Percentiles rank a stretch among this genome's conserved stretches.
Conservation (phyloP, 2,797 vertebrate species). For the Morelia viridis region DNA sequence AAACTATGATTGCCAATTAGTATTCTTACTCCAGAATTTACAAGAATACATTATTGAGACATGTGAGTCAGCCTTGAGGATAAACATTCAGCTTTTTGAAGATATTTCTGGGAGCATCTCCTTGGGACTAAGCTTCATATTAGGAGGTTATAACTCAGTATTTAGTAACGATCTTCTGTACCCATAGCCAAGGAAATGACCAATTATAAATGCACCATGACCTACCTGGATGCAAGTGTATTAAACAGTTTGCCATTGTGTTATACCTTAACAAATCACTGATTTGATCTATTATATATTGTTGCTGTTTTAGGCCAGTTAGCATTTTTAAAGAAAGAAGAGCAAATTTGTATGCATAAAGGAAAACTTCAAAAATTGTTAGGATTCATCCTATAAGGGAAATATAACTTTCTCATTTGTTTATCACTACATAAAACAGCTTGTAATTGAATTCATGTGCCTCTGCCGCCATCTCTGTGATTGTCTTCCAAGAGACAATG, state of each 20-base stretch:
- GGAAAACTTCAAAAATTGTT: not conserved
- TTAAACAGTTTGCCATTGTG: constrained; percentile 11
- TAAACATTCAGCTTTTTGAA: constrained; percentile 10
- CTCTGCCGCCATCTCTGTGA: constrained; percentile 31
- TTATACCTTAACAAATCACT: rapidly evolving
- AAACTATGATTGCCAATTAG: not conserved
- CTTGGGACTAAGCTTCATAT: constrained; percentile 28
- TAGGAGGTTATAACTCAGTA: not conserved
- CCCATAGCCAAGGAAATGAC: constrained; percentile 12
- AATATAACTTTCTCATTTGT: constrained; percentile 23
- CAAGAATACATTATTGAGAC: not conserved
- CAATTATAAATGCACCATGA: constrained; percentile 9
- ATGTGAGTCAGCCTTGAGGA: not conserved
- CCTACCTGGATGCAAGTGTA: not conserved
- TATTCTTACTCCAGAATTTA: not conserved
- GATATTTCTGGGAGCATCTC: not conserved
- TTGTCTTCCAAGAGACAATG: constrained; percentile 44
- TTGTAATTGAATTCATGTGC: constrained; percentile 43
- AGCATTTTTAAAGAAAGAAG: constrained; percentile 36
- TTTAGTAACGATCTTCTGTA: not conserved
- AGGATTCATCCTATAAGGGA: constrained; percentile 29
- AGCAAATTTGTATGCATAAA: not conserved
- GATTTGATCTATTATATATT: not conserved
- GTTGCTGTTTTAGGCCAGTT: constrained; percentile 25
- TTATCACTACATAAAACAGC: constrained; percentile 19